Conservation (phyloP, 2,888 invertebrate species). For the Trissolcus japonicus region DNA sequence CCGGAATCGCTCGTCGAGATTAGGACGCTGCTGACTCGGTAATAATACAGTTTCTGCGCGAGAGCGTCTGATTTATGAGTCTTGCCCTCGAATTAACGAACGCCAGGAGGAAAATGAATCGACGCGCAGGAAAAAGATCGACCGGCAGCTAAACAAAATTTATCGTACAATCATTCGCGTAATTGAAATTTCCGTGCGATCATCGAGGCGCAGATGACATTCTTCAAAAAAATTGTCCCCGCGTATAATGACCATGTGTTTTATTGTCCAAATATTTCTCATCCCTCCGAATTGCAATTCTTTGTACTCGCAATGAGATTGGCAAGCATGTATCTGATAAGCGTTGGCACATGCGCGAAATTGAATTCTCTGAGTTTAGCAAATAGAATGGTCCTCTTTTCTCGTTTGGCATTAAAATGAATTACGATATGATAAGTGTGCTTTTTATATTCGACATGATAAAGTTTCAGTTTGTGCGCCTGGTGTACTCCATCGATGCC, state of each 20-base stretch:
- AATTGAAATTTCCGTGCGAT: constrained; percentile 45
- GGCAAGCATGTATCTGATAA: constrained; percentile 40
- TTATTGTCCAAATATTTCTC: no score
- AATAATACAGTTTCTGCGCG: constrained; percentile 56
- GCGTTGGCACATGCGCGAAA: constrained; percentile 19
- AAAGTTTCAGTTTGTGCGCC: constrained; percentile 33
- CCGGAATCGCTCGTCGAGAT: constrained; percentile 56
- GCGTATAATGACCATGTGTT: no score
- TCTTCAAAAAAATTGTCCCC: no score
- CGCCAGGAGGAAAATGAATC: constrained; percentile 41
- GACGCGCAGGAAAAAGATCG: constrained; percentile 24
- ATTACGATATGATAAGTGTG: constrained; percentile 40
- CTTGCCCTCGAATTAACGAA: constrained; percentile 49
- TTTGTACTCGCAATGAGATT: constrained; percentile 13
- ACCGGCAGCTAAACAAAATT: constrained; percentile 36
- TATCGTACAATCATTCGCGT: constrained; percentile 46
- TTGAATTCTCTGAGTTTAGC: constrained; percentile 13
- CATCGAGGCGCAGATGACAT: constrained; percentile 33
- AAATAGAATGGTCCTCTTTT: constrained; percentile 12
- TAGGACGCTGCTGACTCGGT: constrained; percentile 55
- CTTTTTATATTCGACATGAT: constrained; percentile 23
- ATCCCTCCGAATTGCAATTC: not conserved
- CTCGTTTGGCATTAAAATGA: constrained; percentile 30
- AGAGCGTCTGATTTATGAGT: constrained; percentile 47
- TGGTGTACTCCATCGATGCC: constrained; percentile 24